Percentiles rank a stretch among this genome's conserved stretches.
Conservation (phyloP, 2,113 vertebrate species). For the Poeciliopsis retropinna region DNA sequence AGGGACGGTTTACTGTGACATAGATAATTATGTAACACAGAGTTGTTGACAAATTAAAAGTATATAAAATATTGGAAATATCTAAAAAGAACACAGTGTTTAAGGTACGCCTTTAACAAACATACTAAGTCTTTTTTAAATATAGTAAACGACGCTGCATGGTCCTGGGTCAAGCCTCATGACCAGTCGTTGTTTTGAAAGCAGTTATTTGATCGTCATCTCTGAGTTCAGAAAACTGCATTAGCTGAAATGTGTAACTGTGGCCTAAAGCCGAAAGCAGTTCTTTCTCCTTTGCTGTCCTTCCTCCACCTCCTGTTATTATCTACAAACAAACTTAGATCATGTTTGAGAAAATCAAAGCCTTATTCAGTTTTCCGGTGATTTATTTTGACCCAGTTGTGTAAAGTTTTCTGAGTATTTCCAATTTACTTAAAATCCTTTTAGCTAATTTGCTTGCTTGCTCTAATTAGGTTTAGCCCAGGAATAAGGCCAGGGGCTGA, state of each 20-base stretch:
- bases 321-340: neutral
- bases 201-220: neutral
- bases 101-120: too few species aligned
- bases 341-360: neutral
- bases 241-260: neutral
- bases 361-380: conserved; percentile 4
- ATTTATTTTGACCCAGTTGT: conserved; percentile 8
- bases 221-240: neutral
- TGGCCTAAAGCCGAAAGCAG: neutral
- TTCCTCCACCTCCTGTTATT: neutral
- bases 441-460: conserved; percentile 51
- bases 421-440: conserved; percentile 45
- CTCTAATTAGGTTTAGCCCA: conserved; percentile 38
- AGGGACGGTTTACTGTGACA: too few species aligned
- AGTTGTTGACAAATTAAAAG: neutral
- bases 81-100: neutral
- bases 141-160: neutral
- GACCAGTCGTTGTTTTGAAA: neutral
- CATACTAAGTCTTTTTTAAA: neutral
- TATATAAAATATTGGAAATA: neutral
- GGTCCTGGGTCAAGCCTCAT: neutral
- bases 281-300: neutral
- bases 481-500: conserved; percentile 42
- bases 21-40: neutral
- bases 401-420: conserved; percentile 29